Evolutionary conservation across 2,888 invertebrate species (phyloP).

Genomic region (Zygaena filipendulae): DNA sequence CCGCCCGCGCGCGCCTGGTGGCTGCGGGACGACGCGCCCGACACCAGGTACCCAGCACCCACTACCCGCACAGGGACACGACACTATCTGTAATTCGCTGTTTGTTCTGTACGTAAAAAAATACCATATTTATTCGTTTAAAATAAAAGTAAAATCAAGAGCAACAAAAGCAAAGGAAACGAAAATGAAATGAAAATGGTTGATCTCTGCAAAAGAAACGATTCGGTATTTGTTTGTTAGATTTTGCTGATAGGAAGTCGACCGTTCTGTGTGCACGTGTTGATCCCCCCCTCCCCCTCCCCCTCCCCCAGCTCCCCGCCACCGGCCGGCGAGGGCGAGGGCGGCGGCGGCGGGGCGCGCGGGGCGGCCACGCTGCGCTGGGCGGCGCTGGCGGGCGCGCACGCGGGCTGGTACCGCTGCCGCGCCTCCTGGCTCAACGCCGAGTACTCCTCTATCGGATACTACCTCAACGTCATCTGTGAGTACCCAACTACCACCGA

Average conservation of each 20-base stretch:
- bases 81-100: too few relatives aligned
- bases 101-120: too few relatives aligned
- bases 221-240: too few relatives aligned
- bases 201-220: too few relatives aligned
- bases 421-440: conserved; percentile 85
- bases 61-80: too few relatives aligned
- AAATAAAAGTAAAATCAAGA: too few relatives aligned
- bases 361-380: conserved; percentile 82
- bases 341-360: conserved; percentile 25
- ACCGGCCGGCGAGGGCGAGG: conserved; percentile 37
- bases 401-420: conserved; percentile 95
- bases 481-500: conserved; percentile 51
- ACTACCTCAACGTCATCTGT: conserved; percentile 90
- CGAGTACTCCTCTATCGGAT: conserved; percentile 90
- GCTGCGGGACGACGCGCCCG: conserved; percentile 69
- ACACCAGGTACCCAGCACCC: conserved; percentile 46
- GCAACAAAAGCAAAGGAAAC: too few relatives aligned
- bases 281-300: too few relatives aligned
- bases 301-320: conserved; percentile 16
- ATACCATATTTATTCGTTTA: too few relatives aligned
- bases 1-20: conserved; percentile 87
- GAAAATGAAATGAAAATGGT: too few relatives aligned
- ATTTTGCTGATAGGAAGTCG: too few relatives aligned
- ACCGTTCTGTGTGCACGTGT: too few relatives aligned
- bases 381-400: conserved; percentile 78